Percentiles rank a stretch among this genome's conserved stretches.
Evolutionary conservation across 2,797 vertebrate species (phyloP).

Genomic region (Neoniphon sammara): DNA sequence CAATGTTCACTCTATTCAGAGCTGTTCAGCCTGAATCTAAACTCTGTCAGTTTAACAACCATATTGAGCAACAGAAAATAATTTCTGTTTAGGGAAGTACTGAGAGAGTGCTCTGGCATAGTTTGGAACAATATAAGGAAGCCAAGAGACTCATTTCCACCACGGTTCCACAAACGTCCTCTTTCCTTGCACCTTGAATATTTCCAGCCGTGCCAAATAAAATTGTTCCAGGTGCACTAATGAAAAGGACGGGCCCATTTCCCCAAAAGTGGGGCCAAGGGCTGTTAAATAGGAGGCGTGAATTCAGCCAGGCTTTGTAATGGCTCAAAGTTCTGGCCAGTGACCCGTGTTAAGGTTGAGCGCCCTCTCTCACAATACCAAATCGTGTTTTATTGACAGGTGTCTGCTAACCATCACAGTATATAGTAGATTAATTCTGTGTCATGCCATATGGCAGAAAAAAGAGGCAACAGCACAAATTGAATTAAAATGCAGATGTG

Average conservation of each 20-base stretch:
- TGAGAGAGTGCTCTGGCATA: slow-evolving; percentile 61
- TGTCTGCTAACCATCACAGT: slow-evolving; percentile 72
- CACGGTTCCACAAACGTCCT: slow-evolving; percentile 63
- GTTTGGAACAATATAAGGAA: slow-evolving; percentile 41
- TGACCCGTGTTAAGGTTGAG: slow-evolving; percentile 61
- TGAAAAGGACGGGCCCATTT: slow-evolving; percentile 69
- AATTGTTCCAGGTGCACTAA: slow-evolving; percentile 80
- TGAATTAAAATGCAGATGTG: slow-evolving; percentile 27
- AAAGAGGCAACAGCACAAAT: background rate
- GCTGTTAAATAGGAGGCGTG: slow-evolving; percentile 75
- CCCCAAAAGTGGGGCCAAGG: slow-evolving; percentile 61
- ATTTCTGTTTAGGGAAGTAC: slow-evolving; percentile 57
- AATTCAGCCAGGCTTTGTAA: slow-evolving; percentile 74
- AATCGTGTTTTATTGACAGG: slow-evolving; percentile 77
- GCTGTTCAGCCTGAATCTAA: slow-evolving; percentile 5
- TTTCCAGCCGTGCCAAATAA: slow-evolving; percentile 75
- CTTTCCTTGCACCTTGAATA: slow-evolving; percentile 66
- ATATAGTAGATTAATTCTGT: slow-evolving; percentile 66
- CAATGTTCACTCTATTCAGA: slow-evolving; percentile 32
- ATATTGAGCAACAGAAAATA: slow-evolving; percentile 46
- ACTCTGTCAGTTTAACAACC: slow-evolving; percentile 31
- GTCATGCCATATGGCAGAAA: slow-evolving; percentile 34
- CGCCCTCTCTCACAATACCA: slow-evolving; percentile 55
- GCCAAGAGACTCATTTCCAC: slow-evolving; percentile 66
- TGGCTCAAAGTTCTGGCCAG: slow-evolving; percentile 58